These are phyloP conservation scores for Chaenogobius annularis DNA, from an alignment of 2,113 vertebrate genomes.

Conservation along the genomic window DNA sequence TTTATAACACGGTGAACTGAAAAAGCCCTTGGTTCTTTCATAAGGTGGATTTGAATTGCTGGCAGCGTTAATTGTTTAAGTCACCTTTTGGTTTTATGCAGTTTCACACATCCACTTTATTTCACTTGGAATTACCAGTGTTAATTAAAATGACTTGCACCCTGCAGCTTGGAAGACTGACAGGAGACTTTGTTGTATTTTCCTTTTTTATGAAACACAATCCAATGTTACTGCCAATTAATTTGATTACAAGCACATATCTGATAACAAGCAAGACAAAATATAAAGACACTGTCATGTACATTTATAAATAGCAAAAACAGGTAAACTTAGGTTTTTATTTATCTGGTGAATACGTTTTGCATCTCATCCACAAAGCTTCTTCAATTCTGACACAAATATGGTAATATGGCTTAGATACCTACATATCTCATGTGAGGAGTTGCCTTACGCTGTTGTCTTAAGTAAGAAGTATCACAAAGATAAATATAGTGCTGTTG, in stretches of 20 bases:
- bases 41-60: slow-evolving; percentile 60
- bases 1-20: slow-evolving; percentile 9
- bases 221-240: neutral
- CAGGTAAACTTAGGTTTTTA: too few relatives aligned
- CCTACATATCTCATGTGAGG: too few relatives aligned
- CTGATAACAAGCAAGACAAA: too few relatives aligned
- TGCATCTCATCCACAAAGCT: too few relatives aligned
- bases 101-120: slow-evolving; percentile 43
- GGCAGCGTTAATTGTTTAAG: slow-evolving; percentile 56
- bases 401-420: too few relatives aligned
- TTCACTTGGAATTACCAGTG: slow-evolving; percentile 38
- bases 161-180: slow-evolving; percentile 18
- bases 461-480: too few relatives aligned
- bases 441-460: too few relatives aligned
- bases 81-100: slow-evolving; percentile 44
- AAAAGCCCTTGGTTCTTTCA: slow-evolving; percentile 42
- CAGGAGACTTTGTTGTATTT: slow-evolving; percentile 15
- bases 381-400: too few relatives aligned
- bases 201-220: neutral
- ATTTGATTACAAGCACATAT: neutral
- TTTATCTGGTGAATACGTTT: too few relatives aligned
- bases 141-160: slow-evolving; percentile 44
- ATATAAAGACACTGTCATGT: too few relatives aligned
- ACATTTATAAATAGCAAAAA: too few relatives aligned
- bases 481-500: too few relatives aligned